A percentile compares a stretch with the other conserved stretches of the same genome.
These are phyloP conservation scores for Caerostris extrusa DNA, from an alignment of 1,140 invertebrate genomes.

Conservation along the genomic window DNA sequence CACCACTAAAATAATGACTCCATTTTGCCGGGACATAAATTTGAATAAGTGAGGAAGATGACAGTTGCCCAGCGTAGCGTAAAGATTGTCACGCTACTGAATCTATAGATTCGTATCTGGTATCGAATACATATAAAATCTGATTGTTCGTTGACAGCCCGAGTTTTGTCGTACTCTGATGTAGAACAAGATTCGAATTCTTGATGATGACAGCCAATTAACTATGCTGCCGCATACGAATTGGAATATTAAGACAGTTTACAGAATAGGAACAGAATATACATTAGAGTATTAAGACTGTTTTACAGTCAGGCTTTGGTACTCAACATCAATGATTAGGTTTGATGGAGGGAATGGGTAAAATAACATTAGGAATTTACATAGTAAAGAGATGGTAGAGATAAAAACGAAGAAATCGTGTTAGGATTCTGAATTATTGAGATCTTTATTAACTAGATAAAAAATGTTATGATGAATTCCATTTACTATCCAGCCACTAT, in stretches of 20 bases:
- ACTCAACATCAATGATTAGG: not conserved
- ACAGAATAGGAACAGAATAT: too few relatives aligned
- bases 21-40: not conserved
- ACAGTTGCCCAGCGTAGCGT: not conserved
- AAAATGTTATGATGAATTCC: too few relatives aligned
- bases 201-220: not conserved
- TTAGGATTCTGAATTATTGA: too few relatives aligned
- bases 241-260: not conserved
- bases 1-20: slow-evolving; percentile 7
- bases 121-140: not conserved
- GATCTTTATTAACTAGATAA: too few relatives aligned
- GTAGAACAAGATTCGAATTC: not conserved
- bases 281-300: too few relatives aligned
- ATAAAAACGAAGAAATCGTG: too few relatives aligned
- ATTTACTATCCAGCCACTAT: too few relatives aligned
- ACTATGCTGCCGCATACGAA: not conserved
- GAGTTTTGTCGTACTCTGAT: not conserved
- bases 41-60: not conserved
- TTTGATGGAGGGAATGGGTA: not conserved
- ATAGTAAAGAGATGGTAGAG: too few relatives aligned
- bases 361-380: too few relatives aligned
- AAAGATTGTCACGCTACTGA: not conserved
- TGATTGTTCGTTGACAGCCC: slow-evolving; percentile 6
- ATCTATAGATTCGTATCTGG: not conserved
- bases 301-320: too few relatives aligned